A percentile compares a stretch with the other conserved stretches of the same genome.
Evolutionary conservation across 2,113 vertebrate genomes (phyloP).

Genomic region (human): GRCh38 chr20:37302001-37302500

Average conservation of each 20-base stretch:
- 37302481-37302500: neutral
- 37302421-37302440: neutral
- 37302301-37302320: neutral
- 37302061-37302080: neutral
- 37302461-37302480: neutral
- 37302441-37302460: neutral
- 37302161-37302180: conserved; percentile 23
- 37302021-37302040: neutral
- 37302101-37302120: neutral
- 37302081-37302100: neutral
- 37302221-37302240: neutral
- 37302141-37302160: neutral
- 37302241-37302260: neutral
- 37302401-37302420: neutral
- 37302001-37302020: neutral
- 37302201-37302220: neutral
- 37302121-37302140: neutral
- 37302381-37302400: neutral
- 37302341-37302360: neutral
- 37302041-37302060: neutral
- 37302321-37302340: neutral
- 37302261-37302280: neutral
- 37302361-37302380: neutral
- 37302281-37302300: neutral
- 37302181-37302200: neutral